These are phyloP conservation scores for Allygus modestus DNA, from an alignment of 2,888 invertebrate genomes.

Conservation along the genomic window DNA sequence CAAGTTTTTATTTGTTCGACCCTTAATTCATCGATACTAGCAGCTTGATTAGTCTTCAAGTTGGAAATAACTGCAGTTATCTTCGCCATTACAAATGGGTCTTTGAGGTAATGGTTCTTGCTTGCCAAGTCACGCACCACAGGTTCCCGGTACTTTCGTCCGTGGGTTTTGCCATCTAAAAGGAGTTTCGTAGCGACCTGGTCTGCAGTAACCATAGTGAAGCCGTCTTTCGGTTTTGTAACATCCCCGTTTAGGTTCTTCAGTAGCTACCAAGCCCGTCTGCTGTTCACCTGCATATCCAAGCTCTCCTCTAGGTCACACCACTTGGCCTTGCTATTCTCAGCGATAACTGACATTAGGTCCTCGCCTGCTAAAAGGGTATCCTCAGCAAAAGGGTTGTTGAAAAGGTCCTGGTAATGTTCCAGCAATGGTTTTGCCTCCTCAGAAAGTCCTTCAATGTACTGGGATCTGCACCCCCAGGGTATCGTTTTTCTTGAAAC, in stretches of 20 bases:
- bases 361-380: slow-evolving; percentile 59
- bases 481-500: slow-evolving; percentile 62
- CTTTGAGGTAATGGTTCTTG: not conserved
- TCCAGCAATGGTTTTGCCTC: slow-evolving; percentile 17
- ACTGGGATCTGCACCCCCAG: slow-evolving; percentile 54
- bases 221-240: too few species aligned
- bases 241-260: not conserved
- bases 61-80: not conserved
- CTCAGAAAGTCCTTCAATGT: slow-evolving; percentile 45
- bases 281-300: slow-evolving; percentile 62
- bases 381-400: slow-evolving; percentile 55
- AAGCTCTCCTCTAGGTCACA: slow-evolving; percentile 46
- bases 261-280: slow-evolving; percentile 56
- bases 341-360: slow-evolving; percentile 37
- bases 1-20: not conserved
- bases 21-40: not conserved
- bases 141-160: not conserved
- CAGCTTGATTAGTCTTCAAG: not conserved
- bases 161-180: not conserved
- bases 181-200: not conserved
- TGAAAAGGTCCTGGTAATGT: not conserved
- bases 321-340: slow-evolving; percentile 44
- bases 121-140: not conserved
- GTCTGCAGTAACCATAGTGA: not conserved
- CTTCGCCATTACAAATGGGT: not conserved